Percentiles rank a stretch among this genome's conserved stretches.
phyloP scores from a whole-genome alignment of 2,888 invertebrate genomes.

The Stenchaetothrips biformis region DNA sequence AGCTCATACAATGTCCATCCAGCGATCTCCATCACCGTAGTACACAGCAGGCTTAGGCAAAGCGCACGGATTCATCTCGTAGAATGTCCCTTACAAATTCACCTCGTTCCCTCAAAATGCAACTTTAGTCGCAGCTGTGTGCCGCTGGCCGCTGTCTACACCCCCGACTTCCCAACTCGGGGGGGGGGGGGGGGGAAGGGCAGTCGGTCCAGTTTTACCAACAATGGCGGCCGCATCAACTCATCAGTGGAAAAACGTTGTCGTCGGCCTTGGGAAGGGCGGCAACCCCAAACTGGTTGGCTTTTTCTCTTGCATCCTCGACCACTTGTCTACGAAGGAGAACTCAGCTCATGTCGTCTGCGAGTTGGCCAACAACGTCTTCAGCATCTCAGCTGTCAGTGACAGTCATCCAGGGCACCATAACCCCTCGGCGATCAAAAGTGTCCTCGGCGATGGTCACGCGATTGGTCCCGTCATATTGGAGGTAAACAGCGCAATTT shows the following conservation, averaged over 20 bases:
- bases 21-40: not conserved
- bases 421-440: not conserved
- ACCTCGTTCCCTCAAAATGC: no score
- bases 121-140: no score
- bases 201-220: no score
- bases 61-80: not conserved
- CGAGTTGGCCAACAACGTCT: constrained; percentile 16
- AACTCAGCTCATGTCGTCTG: constrained; percentile 1
- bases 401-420: constrained; percentile 3
- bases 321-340: not conserved
- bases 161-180: no score
- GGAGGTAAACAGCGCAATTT: not conserved
- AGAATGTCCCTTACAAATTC: not conserved
- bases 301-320: not conserved
- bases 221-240: not conserved
- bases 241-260: not conserved
- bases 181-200: no score
- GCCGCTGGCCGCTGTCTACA: no score
- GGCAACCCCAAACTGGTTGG: not conserved
- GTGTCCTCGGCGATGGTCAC: not conserved
- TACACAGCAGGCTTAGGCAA: not conserved
- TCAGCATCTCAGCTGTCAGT: not conserved
- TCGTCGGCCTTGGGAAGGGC: not conserved
- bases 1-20: not conserved
- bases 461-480: not conserved